Evolutionary conservation across 23 tunicate genomes (phyloP), one percentile per base, ranked within the genome.

Genomic region (Oikopleura dioica): DNA sequence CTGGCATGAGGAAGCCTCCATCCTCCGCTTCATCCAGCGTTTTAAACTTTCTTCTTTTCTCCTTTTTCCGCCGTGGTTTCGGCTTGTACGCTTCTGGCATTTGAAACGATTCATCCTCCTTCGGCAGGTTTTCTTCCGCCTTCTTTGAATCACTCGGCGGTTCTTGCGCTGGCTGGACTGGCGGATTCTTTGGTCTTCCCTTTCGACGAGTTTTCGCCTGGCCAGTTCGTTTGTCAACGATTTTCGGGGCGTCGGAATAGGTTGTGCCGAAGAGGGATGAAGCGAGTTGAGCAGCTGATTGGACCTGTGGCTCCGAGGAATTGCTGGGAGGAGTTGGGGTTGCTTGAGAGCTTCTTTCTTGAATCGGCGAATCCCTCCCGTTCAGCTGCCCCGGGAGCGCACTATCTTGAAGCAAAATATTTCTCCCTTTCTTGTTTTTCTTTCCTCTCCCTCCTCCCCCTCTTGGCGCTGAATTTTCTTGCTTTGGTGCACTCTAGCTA

Each of bases 261-360:
- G 72, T 63, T 63, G 30, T 31, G 2, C 72, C 72, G 26, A 63
- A 63, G 26, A 63, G 16, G 26, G 16, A 12, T 31, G 26, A 12
- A 31, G 72, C 72, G 32, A 63, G 33, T 63, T 63, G 33, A 28
- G 72, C 72, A 31, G 72, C 72, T 12, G 72, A 63, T 28, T 63
- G 29, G 21, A 44, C 55, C 5, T 23, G 32, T 63, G 29, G 29
- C 30, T 12, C 33, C 2, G 72, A 31, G 29, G 72, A 23, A 28
- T 63, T 63, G 2, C 26, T 23, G 72, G 33, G 30, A n/a, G n/a
- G n/a, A n/a, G n/a, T n/a, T n/a, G n/a, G n/a, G n/a, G n/a, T n/a
- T n/a, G n/a, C n/a, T n/a, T n/a, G n/a, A n/a, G n/a, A n/a, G n/a
- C n/a, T n/a, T n/a, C n/a, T n/a, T n/a, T n/a, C n/a, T n/a, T n/a